phyloP scores from a whole-genome alignment of 2,797 vertebrate species.

The Heteromormyrus szaboi region DNA sequence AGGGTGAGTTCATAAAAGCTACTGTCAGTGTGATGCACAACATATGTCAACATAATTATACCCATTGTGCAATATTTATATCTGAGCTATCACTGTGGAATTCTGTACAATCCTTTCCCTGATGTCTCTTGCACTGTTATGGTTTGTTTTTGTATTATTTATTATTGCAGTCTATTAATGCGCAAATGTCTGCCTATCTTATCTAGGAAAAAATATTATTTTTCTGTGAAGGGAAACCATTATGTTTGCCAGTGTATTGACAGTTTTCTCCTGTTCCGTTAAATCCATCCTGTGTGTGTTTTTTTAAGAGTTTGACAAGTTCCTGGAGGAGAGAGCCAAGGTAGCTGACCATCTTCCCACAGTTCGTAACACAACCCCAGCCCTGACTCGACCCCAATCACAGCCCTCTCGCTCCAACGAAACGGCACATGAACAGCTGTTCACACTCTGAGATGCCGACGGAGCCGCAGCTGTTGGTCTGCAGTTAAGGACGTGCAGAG shows the following conservation, averaged over 20 bases:
- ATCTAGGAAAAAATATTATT: neutral
- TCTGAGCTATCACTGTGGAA: neutral
- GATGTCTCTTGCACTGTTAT: neutral
- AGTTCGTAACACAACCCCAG: neutral
- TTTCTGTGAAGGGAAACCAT: neutral
- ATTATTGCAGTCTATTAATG: neutral
- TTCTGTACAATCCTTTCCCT: neutral
- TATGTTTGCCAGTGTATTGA: neutral
- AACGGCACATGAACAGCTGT: slow-evolving; percentile 56
- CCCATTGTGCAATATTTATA: neutral
- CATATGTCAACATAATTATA: neutral
- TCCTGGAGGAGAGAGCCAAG: slow-evolving; percentile 56
- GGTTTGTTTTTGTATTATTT: neutral
- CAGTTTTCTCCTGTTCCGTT: neutral
- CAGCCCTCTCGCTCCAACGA: slow-evolving; percentile 44
- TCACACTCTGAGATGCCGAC: slow-evolving; percentile 51
- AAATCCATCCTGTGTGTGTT: neutral
- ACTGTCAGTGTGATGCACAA: neutral
- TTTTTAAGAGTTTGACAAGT: slow-evolving; percentile 62
- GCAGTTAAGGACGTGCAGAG: neutral
- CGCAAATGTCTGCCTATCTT: neutral
- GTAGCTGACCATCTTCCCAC: slow-evolving; percentile 38
- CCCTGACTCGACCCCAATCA: slow-evolving; percentile 30
- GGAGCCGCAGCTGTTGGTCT: neutral
- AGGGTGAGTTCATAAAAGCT: slow-evolving; percentile 44